Evolutionary conservation across 2,888 invertebrate species (phyloP).

Genomic region (Trisateles emortualis): DNA sequence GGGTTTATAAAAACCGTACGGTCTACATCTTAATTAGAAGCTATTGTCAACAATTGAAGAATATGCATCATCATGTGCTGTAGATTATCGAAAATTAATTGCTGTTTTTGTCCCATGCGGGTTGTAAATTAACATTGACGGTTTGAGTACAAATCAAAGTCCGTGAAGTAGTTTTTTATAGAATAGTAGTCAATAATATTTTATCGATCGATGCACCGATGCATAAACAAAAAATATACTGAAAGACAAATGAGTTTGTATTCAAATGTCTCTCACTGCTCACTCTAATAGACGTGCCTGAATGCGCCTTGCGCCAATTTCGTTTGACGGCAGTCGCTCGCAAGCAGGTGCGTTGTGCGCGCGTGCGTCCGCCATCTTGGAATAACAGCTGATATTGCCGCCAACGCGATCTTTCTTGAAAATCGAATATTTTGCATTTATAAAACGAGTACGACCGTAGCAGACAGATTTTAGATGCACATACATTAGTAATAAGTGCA

Average conservation of each 20-base stretch:
- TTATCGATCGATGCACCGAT: conserved; percentile 28
- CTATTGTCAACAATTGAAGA: conserved; percentile 23
- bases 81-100: conserved; percentile 31
- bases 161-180: neutral
- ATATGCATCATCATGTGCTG: conserved; percentile 29
- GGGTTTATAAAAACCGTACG: conserved; percentile 11
- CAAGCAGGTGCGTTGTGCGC: conserved; percentile 83
- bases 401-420: conserved; percentile 67
- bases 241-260: conserved; percentile 53
- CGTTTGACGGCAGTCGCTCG: conserved; percentile 79
- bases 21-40: conserved; percentile 24
- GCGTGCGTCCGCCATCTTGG: conserved; percentile 75
- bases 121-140: conserved; percentile 18
- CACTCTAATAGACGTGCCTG: conserved; percentile 68
- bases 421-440: conserved; percentile 52
- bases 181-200: conserved; percentile 11
- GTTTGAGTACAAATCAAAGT: conserved; percentile 23
- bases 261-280: conserved; percentile 61
- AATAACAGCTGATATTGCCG: conserved; percentile 73
- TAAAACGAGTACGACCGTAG: conserved; percentile 41
- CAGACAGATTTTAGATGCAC: conserved; percentile 56
- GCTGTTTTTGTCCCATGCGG: conserved; percentile 16
- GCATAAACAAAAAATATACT: conserved; percentile 38
- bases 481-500: conserved; percentile 56
- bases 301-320: conserved; percentile 79